phyloP scores from a whole-genome alignment of 1,140 invertebrate genomes.

The Bathynomus jamesi region DNA sequence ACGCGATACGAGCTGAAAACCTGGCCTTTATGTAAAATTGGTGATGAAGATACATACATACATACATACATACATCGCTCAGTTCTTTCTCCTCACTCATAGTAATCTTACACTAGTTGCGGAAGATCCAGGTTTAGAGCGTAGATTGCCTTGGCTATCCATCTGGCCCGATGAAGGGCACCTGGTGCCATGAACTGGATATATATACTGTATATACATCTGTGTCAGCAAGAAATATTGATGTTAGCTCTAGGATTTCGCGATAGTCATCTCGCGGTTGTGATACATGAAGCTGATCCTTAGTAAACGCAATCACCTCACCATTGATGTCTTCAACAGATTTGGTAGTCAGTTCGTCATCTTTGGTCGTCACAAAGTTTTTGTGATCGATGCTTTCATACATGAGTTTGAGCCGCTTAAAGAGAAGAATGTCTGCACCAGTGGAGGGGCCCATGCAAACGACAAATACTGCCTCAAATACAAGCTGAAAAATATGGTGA shows the following conservation, averaged over 20 bases:
- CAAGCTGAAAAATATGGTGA: slow-evolving; percentile 3
- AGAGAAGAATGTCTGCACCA: background rate
- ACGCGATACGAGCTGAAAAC: too few species aligned
- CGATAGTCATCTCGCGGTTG: background rate
- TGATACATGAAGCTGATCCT: background rate
- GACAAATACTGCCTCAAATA: background rate
- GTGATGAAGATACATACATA: too few species aligned
- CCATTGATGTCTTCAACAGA: background rate
- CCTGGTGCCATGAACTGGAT: background rate
- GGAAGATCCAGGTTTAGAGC: background rate
- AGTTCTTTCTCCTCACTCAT: background rate
- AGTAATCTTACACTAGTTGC: background rate
- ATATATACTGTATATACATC: background rate
- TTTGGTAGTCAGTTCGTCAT: background rate
- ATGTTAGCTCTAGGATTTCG: background rate
- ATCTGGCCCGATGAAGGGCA: background rate
- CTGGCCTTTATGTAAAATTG: too few species aligned
- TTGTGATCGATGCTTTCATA: background rate
- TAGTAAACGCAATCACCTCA: background rate
- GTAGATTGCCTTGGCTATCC: background rate
- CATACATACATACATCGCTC: too few species aligned
- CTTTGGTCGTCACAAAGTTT: background rate
- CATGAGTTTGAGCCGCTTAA: background rate
- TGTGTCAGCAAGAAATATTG: background rate
- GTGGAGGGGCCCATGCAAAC: background rate